Percentiles rank a stretch among this genome's conserved stretches.
Conservation (phyloP, 2,113 vertebrate species). For the Pica pica region DNA sequence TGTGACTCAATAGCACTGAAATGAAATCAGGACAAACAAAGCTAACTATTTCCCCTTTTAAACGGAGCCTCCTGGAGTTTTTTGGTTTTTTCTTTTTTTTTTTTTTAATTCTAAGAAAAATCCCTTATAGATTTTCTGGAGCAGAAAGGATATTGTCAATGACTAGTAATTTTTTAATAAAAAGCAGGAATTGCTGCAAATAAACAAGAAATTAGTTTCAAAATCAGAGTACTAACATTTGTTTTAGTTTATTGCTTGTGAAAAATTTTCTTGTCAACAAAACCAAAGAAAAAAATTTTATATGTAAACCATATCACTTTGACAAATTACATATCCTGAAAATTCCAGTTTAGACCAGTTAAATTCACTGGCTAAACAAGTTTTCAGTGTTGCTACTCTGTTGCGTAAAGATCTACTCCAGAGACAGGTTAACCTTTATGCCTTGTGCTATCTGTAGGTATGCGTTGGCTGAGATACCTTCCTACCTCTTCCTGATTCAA, state of each 20-base stretch:
- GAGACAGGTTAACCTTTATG: background rate
- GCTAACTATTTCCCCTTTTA: background rate
- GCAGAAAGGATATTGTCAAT: background rate
- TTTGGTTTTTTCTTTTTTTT: background rate
- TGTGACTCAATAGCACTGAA: background rate
- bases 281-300: background rate
- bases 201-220: background rate
- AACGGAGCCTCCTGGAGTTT: background rate
- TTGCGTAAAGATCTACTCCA: background rate
- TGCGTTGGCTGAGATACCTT: background rate
- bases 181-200: background rate
- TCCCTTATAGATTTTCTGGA: background rate
- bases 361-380: background rate
- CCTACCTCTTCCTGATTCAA: slow-evolving; percentile 5
- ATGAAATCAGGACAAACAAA: background rate
- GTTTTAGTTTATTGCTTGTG: background rate
- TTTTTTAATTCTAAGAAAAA: background rate
- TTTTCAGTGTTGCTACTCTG: background rate
- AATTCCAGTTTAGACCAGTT: background rate
- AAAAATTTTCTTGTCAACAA: background rate
- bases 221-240: background rate
- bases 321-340: background rate
- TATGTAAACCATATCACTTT: background rate
- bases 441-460: background rate
- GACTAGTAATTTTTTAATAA: background rate